phyloP scores from a whole-genome alignment of 1,140 invertebrate species.

The Gyrodactylus salaris region DNA sequence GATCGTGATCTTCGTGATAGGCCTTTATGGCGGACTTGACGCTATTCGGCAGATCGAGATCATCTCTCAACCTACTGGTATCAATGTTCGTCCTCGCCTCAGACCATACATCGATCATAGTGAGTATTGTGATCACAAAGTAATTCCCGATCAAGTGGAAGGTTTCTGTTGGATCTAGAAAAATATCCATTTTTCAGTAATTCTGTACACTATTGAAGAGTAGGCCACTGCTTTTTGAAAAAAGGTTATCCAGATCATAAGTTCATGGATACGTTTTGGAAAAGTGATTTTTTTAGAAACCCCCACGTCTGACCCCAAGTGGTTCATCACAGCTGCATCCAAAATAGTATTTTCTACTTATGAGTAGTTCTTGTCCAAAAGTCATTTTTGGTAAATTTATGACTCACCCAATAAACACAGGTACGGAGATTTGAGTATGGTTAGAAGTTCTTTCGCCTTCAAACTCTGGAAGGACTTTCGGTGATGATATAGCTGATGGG shows the following conservation, averaged over 20 bases:
- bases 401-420: not conserved
- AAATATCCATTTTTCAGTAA: not conserved
- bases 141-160: not conserved
- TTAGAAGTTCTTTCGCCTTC: not conserved
- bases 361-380: too few relatives aligned
- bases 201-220: too few relatives aligned
- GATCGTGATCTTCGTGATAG: not conserved
- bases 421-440: not conserved
- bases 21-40: not conserved
- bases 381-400: too few relatives aligned
- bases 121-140: not conserved
- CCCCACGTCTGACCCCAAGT: too few relatives aligned
- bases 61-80: not conserved
- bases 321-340: too few relatives aligned
- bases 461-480: not conserved
- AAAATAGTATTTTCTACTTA: too few relatives aligned
- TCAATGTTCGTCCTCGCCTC: not conserved
- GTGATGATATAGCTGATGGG: not conserved
- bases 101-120: not conserved
- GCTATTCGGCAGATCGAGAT: not conserved
- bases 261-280: too few relatives aligned
- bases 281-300: too few relatives aligned
- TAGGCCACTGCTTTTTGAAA: too few relatives aligned
- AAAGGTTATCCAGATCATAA: too few relatives aligned
- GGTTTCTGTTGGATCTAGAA: not conserved